Evolutionary conservation across 2,113 vertebrate genomes (phyloP).

Genomic region (Passer montanus): DNA sequence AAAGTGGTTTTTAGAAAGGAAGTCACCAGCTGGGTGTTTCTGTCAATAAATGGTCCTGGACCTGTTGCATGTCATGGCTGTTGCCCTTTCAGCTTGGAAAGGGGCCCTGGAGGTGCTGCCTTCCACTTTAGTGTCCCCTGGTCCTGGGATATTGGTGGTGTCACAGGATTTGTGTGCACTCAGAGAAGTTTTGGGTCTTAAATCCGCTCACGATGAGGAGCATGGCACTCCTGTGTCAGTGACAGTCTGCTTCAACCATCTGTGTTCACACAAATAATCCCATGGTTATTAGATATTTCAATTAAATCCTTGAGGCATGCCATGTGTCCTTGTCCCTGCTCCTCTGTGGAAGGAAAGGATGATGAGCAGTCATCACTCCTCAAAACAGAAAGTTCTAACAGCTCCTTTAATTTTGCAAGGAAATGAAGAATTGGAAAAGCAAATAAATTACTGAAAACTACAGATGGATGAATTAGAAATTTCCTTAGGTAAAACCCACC

Average conservation of each 20-base stretch:
- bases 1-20: neutral
- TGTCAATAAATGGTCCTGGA: neutral
- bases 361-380: neutral
- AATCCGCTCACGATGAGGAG: neutral
- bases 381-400: neutral
- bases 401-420: neutral
- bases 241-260: neutral
- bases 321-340: neutral
- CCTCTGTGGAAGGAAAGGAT: neutral
- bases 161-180: fast-evolving
- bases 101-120: neutral
- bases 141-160: fast-evolving
- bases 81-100: neutral
- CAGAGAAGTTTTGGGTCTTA: neutral
- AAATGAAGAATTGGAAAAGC: neutral
- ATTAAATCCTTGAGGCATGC: neutral
- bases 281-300: neutral
- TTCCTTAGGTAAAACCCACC: neutral
- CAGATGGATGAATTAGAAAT: neutral
- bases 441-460: neutral
- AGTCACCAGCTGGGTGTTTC: neutral
- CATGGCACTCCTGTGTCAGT: neutral
- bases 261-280: neutral
- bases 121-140: neutral
- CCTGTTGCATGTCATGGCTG: neutral